These are phyloP conservation scores for Minunthozetes semirufus DNA, from an alignment of 2,888 invertebrate species.

Conservation along the genomic window DNA sequence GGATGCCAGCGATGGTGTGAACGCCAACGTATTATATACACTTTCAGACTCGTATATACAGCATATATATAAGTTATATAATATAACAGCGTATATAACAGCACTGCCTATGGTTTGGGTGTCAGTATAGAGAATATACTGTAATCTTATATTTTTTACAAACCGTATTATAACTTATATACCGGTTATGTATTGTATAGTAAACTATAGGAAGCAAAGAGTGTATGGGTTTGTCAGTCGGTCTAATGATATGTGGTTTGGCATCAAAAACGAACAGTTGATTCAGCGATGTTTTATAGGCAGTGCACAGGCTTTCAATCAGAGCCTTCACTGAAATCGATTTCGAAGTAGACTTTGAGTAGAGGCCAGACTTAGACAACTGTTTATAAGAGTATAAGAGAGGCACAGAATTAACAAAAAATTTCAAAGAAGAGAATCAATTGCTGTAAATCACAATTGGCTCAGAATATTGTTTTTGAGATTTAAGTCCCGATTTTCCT, in stretches of 20 bases:
- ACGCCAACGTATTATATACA: not conserved
- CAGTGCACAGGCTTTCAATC: not conserved
- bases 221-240: constrained; percentile 23
- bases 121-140: not conserved
- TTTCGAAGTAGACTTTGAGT: not conserved
- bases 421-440: not conserved
- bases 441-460: constrained; percentile 6
- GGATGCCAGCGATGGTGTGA: not conserved
- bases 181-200: not conserved
- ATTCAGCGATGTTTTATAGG: constrained; percentile 25
- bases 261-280: constrained; percentile 21
- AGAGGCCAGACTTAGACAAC: not conserved
- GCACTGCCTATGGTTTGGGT: not conserved
- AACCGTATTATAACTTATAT: not conserved
- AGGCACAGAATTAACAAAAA: too few relatives aligned
- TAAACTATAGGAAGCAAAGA: not conserved
- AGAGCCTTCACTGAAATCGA: not conserved
- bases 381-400: not conserved
- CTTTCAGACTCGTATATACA: too few relatives aligned
- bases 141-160: constrained; percentile 8
- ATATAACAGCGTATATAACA: too few relatives aligned
- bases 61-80: too few relatives aligned
- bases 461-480: not conserved
- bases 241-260: constrained; percentile 27
- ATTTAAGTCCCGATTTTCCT: too few relatives aligned